phyloP scores from a whole-genome alignment of 2,888 invertebrate genomes.

The Taphrorychus bicolor region DNA sequence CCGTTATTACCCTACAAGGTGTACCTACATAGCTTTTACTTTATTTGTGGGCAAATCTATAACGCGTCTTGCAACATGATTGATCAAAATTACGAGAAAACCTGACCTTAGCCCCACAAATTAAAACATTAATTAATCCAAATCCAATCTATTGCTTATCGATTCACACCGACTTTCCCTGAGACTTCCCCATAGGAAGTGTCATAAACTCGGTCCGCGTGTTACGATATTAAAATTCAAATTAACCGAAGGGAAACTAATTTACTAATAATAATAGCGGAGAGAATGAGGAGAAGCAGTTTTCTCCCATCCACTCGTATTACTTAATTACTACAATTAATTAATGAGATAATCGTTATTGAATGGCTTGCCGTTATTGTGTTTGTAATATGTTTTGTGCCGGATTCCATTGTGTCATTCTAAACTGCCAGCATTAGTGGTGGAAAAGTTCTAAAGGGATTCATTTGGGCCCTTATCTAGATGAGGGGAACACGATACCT shows the following conservation, averaged over 20 bases:
- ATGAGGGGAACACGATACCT: neutral
- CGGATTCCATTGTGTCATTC: slow-evolving; percentile 4
- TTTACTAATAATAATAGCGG: neutral
- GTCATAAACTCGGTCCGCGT: neutral
- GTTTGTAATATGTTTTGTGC: neutral
- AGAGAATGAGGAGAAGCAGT: neutral
- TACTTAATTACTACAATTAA: slow-evolving; percentile 23
- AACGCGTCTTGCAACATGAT: too few relatives aligned
- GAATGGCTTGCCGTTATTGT: slow-evolving; percentile 3
- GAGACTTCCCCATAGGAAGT: neutral
- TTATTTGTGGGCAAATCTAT: too few relatives aligned
- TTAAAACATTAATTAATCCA: too few relatives aligned
- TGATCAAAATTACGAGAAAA: too few relatives aligned
- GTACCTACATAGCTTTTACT: too few relatives aligned
- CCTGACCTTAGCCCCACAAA: too few relatives aligned
- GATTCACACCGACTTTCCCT: too few relatives aligned
- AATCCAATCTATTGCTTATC: too few relatives aligned
- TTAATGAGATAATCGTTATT: slow-evolving; percentile 23
- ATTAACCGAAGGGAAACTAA: slow-evolving; percentile 5
- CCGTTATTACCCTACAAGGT: too few relatives aligned
- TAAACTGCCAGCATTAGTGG: slow-evolving; percentile 8
- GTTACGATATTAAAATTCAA: slow-evolving; percentile 1
- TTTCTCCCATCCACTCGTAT: slow-evolving; percentile 12
- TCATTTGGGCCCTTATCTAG: neutral
- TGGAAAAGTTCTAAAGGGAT: slow-evolving; percentile 2